Base-by-base conservation (phyloP, 2,888 invertebrate species). In the Celastrina argiolus region DNA sequence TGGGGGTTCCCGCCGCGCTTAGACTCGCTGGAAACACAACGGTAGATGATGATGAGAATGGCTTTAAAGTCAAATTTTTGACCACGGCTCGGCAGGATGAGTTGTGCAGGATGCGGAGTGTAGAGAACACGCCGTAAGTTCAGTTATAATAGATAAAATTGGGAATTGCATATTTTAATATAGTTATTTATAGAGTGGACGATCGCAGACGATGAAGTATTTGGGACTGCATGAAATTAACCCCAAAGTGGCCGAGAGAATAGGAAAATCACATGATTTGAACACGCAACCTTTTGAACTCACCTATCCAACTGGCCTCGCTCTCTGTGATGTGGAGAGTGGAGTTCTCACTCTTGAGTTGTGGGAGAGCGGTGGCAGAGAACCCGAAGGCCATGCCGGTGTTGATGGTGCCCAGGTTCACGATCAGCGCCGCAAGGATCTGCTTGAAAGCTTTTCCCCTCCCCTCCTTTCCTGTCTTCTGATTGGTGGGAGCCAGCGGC, bases 331-430 rank as follows among this genome's bases (percentile, higher is more conserved):
- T 88, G n/a, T 78, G 84, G 73, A 94, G 90, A 61, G 79, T 79
- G 10, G 93, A 93, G 58, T 88, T 81, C 0, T 81, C 70, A 41
- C 83, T 82, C 77, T 91, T 83, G 56, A 94, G 76, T 73, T 94
- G 94, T 1, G 94, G 94, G 51, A 94, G 79, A 0, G 93, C 93
- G 0, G 94, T 94, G 1, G 94, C 94, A 0, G 94, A 93, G 77
- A 94, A 94, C 0, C 94, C 94, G 74, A 94, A 94, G 0, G 92
- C 93, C 92, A 94, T 92, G 51, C 94, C 94, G 0, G 94, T 94
- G 79, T 94, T 94, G 68, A 94, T 92, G 36, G 94, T 94, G 0
- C 94, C 94, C 12, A 94, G 79, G 76, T 94, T 94, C 2, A 93
- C 94, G 7, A 94, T 85, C 56, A 94, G 83, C 0, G 94, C 93